Conservation (phyloP, 1,140 invertebrate genomes). For the Sitodiplosis mosellana region DNA sequence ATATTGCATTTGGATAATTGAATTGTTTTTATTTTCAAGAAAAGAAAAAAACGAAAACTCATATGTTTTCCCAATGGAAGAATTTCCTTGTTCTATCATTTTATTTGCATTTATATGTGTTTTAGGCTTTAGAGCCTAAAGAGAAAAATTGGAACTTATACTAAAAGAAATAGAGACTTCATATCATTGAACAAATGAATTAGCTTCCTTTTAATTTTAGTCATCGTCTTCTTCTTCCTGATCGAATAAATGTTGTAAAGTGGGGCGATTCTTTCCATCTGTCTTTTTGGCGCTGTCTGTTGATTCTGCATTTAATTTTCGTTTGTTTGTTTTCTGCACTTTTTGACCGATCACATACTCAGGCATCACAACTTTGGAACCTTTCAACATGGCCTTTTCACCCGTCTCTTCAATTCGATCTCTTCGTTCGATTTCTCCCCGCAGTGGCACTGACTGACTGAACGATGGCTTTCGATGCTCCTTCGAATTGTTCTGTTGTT, state of each 20-base stretch:
- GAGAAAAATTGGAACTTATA: too few species aligned
- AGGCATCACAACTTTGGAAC: slow-evolving; percentile 53
- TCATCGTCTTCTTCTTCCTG: background rate
- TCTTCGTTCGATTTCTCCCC: background rate
- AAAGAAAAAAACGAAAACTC: too few species aligned
- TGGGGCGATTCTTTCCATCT: background rate
- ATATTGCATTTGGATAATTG: too few species aligned
- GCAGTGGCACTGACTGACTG: slow-evolving; percentile 11
- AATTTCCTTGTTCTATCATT: too few species aligned
- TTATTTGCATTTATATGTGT: too few species aligned
- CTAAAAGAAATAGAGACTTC: too few species aligned
- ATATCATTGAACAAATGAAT: too few species aligned
- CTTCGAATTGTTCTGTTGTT: slow-evolving; percentile 16
- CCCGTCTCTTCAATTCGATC: slow-evolving; percentile 18
- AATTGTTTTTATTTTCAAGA: too few species aligned
- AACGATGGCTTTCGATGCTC: slow-evolving; percentile 16
- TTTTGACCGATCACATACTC: slow-evolving; percentile 60
- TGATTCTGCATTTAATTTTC: slow-evolving; percentile 7
- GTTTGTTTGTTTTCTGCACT: slow-evolving; percentile 25
- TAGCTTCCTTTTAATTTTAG: too few species aligned
- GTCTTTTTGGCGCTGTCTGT: background rate
- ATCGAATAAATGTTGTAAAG: slow-evolving; percentile 1
- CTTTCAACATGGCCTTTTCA: slow-evolving; percentile 35
- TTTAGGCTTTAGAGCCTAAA: too few species aligned
- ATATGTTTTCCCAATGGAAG: too few species aligned